These are phyloP conservation scores for Mystacornis crossleyi DNA, from an alignment of 2,113 vertebrate species.

Conservation along the genomic window DNA sequence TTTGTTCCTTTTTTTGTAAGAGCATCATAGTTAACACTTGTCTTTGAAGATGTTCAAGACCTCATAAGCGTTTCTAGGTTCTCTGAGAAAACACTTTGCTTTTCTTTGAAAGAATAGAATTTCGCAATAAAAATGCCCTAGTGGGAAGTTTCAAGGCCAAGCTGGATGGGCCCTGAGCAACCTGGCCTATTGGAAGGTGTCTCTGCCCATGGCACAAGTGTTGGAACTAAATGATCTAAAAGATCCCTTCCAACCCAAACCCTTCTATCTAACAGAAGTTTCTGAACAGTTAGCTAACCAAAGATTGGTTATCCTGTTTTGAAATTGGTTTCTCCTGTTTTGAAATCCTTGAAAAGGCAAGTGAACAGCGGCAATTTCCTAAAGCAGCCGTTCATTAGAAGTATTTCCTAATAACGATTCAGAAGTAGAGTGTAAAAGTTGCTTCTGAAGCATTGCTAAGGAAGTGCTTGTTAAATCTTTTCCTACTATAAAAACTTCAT, in stretches of 20 bases:
- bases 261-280: background rate
- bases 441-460: background rate
- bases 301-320: background rate
- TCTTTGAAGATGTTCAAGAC: background rate
- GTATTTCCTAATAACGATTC: background rate
- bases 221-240: background rate
- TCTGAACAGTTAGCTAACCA: background rate
- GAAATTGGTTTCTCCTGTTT: background rate
- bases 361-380: background rate
- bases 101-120: background rate
- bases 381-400: background rate
- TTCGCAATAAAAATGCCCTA: background rate
- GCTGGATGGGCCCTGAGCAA: background rate
- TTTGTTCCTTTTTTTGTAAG: background rate
- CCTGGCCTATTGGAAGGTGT: background rate
- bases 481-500: background rate
- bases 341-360: background rate
- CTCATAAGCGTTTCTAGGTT: background rate
- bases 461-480: background rate
- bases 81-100: background rate
- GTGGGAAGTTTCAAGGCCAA: background rate
- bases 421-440: background rate
- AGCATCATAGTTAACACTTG: background rate
- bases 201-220: background rate
- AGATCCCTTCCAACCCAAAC: background rate